Conservation (phyloP, 2,797 vertebrate genomes). For the Leuciscus waleckii region DNA sequence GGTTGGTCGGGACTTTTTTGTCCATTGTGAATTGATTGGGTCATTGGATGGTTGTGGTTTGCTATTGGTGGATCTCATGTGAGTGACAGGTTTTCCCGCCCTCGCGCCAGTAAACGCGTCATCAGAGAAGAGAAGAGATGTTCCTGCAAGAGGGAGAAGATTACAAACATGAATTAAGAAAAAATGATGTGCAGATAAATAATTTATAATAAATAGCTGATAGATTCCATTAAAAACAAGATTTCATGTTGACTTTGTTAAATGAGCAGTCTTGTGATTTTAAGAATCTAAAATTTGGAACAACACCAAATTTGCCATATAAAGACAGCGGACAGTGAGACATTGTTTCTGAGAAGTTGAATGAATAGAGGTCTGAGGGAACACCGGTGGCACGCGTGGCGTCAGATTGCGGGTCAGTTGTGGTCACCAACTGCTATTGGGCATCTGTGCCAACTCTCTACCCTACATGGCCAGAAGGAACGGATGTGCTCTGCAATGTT, state of each 20-base stretch:
- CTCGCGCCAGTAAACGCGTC: not conserved
- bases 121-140: not conserved
- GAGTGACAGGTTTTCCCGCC: not conserved
- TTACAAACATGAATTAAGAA: too few relatives aligned
- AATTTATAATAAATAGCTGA: too few relatives aligned
- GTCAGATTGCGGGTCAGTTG: slow-evolving; percentile 69
- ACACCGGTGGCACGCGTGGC: slow-evolving; percentile 55
- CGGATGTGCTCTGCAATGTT: slow-evolving; percentile 52
- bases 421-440: slow-evolving; percentile 55
- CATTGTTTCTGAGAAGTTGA: slow-evolving; percentile 56
- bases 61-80: not conserved
- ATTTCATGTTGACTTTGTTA: not conserved
- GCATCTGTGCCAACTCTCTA: slow-evolving; percentile 54
- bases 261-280: not conserved
- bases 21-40: not conserved
- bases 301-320: slow-evolving; percentile 41
- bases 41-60: not conserved
- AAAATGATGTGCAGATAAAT: too few relatives aligned
- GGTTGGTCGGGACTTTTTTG: not conserved
- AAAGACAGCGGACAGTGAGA: slow-evolving; percentile 49
- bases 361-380: slow-evolving; percentile 48
- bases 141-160: not conserved
- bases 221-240: too few relatives aligned
- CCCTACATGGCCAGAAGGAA: slow-evolving; percentile 73
- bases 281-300: not conserved